Percentiles rank a stretch among this genome's conserved stretches.
phyloP scores from a whole-genome alignment of 2,888 invertebrate species.

The Crossocerus cetratus region DNA sequence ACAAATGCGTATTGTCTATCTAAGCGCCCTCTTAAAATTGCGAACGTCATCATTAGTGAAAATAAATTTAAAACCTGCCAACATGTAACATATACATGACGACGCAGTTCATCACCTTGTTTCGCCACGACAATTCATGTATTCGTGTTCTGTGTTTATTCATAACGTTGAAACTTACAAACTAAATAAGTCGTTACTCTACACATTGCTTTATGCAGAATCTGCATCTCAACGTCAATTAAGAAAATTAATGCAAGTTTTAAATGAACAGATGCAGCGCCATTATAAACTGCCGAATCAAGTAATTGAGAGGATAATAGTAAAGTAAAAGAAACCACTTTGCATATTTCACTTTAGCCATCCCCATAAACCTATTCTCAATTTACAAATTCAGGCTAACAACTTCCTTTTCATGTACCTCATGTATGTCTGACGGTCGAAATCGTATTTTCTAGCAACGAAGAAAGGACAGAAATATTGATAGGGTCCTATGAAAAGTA shows the following conservation, averaged over 20 bases:
- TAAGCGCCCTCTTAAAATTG: no score
- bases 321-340: conserved; percentile 29
- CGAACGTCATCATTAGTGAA: no score
- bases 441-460: no score
- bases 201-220: conserved; percentile 54
- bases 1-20: no score
- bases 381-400: background rate
- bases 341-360: conserved; percentile 33
- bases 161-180: conserved; percentile 51
- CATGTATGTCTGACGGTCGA: no score
- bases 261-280: conserved; percentile 24
- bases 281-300: conserved; percentile 5
- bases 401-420: no score
- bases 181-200: conserved; percentile 57
- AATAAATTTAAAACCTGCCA: no score
- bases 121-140: conserved; percentile 28
- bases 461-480: no score
- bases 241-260: conserved; percentile 14
- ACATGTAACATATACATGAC: no score
- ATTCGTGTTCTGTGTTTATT: conserved; percentile 40
- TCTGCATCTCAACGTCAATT: conserved; percentile 47
- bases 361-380: conserved; percentile 54
- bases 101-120: conserved; percentile 2
- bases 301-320: conserved; percentile 9
- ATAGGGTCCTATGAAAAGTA: no score